Evolutionary conservation across 2,888 invertebrate species (phyloP).

Genomic region (Pasiphila rectangulata): DNA sequence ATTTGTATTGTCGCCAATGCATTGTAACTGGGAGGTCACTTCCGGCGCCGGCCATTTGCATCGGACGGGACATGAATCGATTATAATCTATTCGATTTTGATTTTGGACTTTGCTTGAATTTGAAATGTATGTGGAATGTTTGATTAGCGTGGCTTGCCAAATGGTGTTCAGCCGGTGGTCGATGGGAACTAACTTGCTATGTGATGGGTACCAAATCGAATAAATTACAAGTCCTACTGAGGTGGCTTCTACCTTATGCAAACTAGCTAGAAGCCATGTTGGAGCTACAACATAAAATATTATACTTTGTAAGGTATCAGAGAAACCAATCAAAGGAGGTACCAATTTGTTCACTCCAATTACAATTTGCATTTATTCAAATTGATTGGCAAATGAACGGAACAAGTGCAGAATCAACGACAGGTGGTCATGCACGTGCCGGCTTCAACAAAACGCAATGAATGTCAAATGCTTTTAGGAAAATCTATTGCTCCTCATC

Average conservation of each 20-base stretch:
- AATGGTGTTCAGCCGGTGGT: too few relatives aligned
- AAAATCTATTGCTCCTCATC: constrained; percentile 30
- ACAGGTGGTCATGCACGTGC: constrained; percentile 79
- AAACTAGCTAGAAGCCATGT: too few relatives aligned
- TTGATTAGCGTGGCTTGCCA: not conserved
- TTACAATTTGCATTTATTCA: constrained; percentile 42
- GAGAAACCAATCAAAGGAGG: constrained; percentile 13
- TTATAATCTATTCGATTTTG: constrained; percentile 47
- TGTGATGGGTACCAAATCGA: too few relatives aligned
- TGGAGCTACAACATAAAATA: too few relatives aligned
- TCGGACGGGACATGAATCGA: constrained; percentile 70
- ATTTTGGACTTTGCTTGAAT: constrained; percentile 28
- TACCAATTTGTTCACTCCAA: constrained; percentile 20
- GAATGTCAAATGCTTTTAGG: constrained; percentile 72
- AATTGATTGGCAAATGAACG: constrained; percentile 34
- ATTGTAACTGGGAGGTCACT: constrained; percentile 72
- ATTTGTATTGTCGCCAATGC: constrained; percentile 66
- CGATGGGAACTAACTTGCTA: too few relatives aligned
- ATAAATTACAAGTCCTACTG: too few relatives aligned
- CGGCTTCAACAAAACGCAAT: constrained; percentile 74
- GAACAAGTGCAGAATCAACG: constrained; percentile 68
- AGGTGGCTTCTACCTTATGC: too few relatives aligned
- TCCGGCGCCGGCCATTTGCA: constrained; percentile 79
- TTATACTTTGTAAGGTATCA: not conserved
- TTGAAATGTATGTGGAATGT: constrained; percentile 15